These are phyloP conservation scores for Addax nasomaculatus DNA, from an alignment of 2,113 vertebrate species.

Conservation along the genomic window DNA sequence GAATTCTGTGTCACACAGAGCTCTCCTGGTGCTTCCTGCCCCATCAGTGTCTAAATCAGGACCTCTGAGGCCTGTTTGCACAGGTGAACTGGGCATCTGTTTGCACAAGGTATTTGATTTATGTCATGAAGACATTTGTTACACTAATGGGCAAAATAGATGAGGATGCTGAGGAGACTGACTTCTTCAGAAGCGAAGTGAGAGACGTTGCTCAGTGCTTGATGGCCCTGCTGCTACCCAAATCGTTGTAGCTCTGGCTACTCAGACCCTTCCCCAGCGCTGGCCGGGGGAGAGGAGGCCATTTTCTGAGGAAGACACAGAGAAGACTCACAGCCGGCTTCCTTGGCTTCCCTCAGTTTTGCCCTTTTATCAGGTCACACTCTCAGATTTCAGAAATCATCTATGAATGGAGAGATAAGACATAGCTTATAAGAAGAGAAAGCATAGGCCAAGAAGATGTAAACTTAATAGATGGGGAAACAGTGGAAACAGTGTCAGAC, in stretches of 20 bases:
- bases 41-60: not conserved
- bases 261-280: not conserved
- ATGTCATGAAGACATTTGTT: fast-evolving
- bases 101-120: not conserved
- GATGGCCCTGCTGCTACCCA: not conserved
- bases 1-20: not conserved
- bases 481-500: no score
- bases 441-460: not conserved
- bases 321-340: not conserved
- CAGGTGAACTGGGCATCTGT: not conserved
- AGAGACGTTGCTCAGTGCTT: not conserved
- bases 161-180: not conserved
- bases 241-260: not conserved
- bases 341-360: not conserved
- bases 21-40: not conserved
- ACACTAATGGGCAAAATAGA: not conserved
- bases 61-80: not conserved
- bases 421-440: not conserved
- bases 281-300: not conserved
- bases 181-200: not conserved
- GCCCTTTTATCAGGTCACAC: not conserved
- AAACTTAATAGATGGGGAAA: not conserved
- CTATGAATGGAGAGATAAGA: not conserved
- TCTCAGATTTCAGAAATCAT: not conserved
- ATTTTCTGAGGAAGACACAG: not conserved